These are phyloP conservation scores for Meghimatium bilineatum DNA, from an alignment of 2,888 invertebrate species.

Conservation along the genomic window DNA sequence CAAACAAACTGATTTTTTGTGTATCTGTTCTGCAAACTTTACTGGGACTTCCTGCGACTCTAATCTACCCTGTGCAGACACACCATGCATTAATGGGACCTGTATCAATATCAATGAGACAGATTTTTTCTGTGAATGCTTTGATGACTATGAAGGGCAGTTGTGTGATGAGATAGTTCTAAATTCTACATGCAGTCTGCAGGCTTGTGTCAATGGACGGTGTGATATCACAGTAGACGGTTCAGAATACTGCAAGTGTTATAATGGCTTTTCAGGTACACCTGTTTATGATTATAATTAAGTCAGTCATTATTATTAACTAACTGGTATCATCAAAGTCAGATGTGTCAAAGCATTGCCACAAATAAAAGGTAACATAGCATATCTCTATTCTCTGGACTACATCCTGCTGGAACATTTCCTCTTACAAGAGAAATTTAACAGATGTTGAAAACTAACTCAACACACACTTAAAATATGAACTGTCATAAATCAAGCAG, in stretches of 20 bases:
- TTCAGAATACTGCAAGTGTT: constrained; percentile 62
- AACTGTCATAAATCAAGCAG: too few species aligned
- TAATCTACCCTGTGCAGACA: constrained; percentile 55
- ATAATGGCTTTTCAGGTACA: constrained; percentile 64
- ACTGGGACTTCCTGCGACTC: constrained; percentile 53
- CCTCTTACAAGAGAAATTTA: too few species aligned
- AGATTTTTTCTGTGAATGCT: constrained; percentile 37
- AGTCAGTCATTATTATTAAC: too few species aligned
- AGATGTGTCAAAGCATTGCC: too few species aligned
- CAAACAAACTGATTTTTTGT: constrained; percentile 38
- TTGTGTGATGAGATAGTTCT: constrained; percentile 42
- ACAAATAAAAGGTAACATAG: too few species aligned
- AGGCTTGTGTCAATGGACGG: constrained; percentile 65
- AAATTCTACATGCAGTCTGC: constrained; percentile 56
- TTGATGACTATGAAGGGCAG: constrained; percentile 20
- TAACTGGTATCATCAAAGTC: too few species aligned
- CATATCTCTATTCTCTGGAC: too few species aligned
- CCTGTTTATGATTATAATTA: not conserved
- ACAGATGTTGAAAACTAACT: too few species aligned
- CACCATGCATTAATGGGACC: constrained; percentile 56
- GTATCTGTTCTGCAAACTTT: constrained; percentile 50
- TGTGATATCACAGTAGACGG: constrained; percentile 55
- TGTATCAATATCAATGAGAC: constrained; percentile 50
- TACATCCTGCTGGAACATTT: too few species aligned
- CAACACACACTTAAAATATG: too few species aligned